A percentile compares a stretch with the other conserved stretches of the same genome.
These are phyloP conservation scores for Alfaro cultratus DNA, from an alignment of 2,797 vertebrate species.

Conservation along the genomic window DNA sequence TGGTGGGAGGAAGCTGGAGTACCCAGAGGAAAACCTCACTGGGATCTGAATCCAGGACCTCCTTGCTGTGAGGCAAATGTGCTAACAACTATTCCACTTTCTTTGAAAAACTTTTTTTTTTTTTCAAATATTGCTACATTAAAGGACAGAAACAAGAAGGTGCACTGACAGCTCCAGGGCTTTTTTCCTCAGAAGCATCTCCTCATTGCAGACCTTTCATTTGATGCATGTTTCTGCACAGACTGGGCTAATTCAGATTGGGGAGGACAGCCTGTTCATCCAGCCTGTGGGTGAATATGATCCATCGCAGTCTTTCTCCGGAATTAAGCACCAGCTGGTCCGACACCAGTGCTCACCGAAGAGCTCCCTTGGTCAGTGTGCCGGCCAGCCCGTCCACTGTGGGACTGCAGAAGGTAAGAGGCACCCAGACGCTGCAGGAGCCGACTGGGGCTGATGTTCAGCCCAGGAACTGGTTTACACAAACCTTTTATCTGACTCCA, in stretches of 20 bases:
- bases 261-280: constrained; percentile 87
- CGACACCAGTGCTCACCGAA: constrained; percentile 73
- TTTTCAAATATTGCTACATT: not conserved
- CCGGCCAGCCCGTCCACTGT: constrained; percentile 70
- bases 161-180: not conserved
- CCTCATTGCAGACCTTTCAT: not conserved
- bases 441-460: not conserved
- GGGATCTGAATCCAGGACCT: not conserved
- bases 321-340: constrained; percentile 83
- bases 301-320: constrained; percentile 75
- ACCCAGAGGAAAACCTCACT: not conserved
- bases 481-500: not conserved
- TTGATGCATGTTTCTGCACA: constrained; percentile 55
- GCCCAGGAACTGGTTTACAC: not conserved
- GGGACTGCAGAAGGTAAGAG: constrained; percentile 86
- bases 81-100: not conserved
- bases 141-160: not conserved
- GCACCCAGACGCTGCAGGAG: not conserved
- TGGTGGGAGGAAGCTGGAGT: not conserved
- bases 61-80: not conserved
- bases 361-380: constrained; percentile 9
- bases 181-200: not conserved
- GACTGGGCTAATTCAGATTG: constrained; percentile 89
- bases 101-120: not conserved
- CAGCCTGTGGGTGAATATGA: constrained; percentile 82